phyloP scores from a whole-genome alignment of 1,140 invertebrate genomes.

The Notospermus geniculatus region DNA sequence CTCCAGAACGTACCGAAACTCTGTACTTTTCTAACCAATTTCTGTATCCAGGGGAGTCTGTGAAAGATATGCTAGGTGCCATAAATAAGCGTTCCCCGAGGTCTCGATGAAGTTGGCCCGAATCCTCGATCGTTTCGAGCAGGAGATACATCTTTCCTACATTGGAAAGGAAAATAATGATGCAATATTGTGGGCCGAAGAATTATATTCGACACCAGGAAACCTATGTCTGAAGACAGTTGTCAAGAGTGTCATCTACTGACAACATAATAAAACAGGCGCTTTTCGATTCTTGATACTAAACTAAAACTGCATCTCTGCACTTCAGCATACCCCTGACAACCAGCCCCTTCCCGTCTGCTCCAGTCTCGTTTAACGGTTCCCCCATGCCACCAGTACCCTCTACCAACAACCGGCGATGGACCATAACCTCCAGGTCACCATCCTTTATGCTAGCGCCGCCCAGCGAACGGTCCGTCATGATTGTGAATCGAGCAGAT shows the following conservation, averaged over 20 bases:
- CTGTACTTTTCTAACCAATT: conserved; percentile 12
- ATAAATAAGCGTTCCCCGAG: conserved; percentile 49
- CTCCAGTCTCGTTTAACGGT: conserved; percentile 79
- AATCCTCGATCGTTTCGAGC: conserved; percentile 34
- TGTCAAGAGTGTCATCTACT: background rate
- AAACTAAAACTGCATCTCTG: background rate
- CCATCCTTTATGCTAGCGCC: conserved; percentile 70
- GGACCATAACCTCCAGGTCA: conserved; percentile 61
- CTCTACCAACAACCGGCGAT: conserved; percentile 75
- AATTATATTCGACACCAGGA: background rate
- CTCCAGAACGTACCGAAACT: background rate
- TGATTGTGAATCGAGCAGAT: conserved; percentile 59
- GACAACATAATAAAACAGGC: background rate
- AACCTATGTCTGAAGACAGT: background rate
- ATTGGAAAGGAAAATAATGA: background rate
- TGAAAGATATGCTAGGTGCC: conserved; percentile 46
- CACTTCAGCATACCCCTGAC: conserved; percentile 65
- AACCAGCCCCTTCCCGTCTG: conserved; percentile 67
- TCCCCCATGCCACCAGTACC: conserved; percentile 90
- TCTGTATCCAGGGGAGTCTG: conserved; percentile 14
- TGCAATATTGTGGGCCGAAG: background rate
- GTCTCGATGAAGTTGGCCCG: conserved; percentile 44
- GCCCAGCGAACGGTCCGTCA: conserved; percentile 83
- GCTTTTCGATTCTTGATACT: background rate
- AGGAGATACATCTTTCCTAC: conserved; percentile 25